Evolutionary conservation across 2,888 invertebrate genomes (phyloP), one percentile per base, ranked within the genome.

Genomic region (Chaitophorus viminalis): DNA sequence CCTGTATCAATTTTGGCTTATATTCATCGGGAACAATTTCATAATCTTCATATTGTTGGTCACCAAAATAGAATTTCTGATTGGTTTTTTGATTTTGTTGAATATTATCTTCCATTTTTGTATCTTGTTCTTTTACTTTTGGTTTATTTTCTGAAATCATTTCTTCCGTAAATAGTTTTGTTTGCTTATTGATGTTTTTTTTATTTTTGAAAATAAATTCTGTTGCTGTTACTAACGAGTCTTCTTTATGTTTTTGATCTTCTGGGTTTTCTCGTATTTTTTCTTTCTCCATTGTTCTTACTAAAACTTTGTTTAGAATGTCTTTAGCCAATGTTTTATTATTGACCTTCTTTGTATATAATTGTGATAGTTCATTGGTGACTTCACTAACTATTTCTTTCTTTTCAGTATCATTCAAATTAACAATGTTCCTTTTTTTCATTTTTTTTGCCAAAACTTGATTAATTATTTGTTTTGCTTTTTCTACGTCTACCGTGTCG

Each of bases 391-490:
- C 72, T 21, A 86, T 86, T 54, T 86, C 86, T 18, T 29, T 72
- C 29, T 79, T 86, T 0, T 78, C 86, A 14, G 1, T 60, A 39
- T 86, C 86, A 18, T 86, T 86, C 54, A 86, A 70, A 21, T 6
- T 72, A 0, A 21, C 9, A 0, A 60, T 70, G 29, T 72, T n/a
- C 17, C 52, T 72, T 75, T 82, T 79, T 14, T 70, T 70, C 72
- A 89, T 89, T 74, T 88, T 89, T 65, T 82, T 87, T 25, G 29
- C 39, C 9, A 89, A 77, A 21, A 88, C 88, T 31, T 89, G 77
- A 29, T 89, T 87, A 17, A 89, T 89, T 3, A 89, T 83, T 70
- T 88, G 84, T 88, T 89, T 89, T 31, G 89, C 89, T 18, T 84
- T 88, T 78, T 85, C 88, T 78, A 83, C 72, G 31, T 89, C 89